Conservation (phyloP, 2,888 invertebrate species). For the Rhimphoctona megacephalus region DNA sequence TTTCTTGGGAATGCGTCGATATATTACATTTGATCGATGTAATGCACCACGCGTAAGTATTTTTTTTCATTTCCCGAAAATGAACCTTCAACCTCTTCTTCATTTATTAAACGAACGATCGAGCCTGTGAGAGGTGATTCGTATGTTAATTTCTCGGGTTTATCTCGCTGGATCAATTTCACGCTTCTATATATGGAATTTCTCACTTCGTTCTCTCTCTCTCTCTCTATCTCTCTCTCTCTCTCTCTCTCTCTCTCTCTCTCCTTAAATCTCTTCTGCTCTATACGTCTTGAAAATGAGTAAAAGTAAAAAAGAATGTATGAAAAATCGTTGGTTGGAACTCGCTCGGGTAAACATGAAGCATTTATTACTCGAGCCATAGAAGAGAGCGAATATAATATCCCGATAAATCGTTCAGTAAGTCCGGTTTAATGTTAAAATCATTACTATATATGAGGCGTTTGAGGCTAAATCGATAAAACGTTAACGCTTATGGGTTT, state of each 20-base stretch:
- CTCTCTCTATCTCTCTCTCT: neutral
- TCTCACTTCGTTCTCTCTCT: slow-evolving; percentile 29
- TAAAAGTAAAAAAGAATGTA: slow-evolving; percentile 36
- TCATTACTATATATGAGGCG: slow-evolving; percentile 33
- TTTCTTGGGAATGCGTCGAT: slow-evolving; percentile 2
- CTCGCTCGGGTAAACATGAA: slow-evolving; percentile 52
- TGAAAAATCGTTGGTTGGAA: slow-evolving; percentile 53
- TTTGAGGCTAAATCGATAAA: slow-evolving; percentile 19
- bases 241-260: neutral
- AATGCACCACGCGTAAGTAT: neutral
- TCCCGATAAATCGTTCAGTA: slow-evolving; percentile 55
- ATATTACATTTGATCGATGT: neutral
- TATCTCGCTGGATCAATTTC: slow-evolving; percentile 66
- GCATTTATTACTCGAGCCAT: slow-evolving; percentile 52
- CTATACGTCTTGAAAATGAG: slow-evolving; percentile 27
- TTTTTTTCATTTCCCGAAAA: slow-evolving; percentile 35
- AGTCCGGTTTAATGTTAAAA: slow-evolving; percentile 54
- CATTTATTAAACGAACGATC: slow-evolving; percentile 54
- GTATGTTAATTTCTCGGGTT: slow-evolving; percentile 59
- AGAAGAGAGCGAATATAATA: slow-evolving; percentile 48
- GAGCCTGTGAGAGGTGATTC: slow-evolving; percentile 51
- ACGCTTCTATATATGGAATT: slow-evolving; percentile 54
- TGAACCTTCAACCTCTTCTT: slow-evolving; percentile 47
- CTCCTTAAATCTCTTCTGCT: slow-evolving; percentile 1
- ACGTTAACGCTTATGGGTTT: neutral